phyloP scores from a whole-genome alignment of 2,113 vertebrate genomes.

The Steatornis caripensis region DNA sequence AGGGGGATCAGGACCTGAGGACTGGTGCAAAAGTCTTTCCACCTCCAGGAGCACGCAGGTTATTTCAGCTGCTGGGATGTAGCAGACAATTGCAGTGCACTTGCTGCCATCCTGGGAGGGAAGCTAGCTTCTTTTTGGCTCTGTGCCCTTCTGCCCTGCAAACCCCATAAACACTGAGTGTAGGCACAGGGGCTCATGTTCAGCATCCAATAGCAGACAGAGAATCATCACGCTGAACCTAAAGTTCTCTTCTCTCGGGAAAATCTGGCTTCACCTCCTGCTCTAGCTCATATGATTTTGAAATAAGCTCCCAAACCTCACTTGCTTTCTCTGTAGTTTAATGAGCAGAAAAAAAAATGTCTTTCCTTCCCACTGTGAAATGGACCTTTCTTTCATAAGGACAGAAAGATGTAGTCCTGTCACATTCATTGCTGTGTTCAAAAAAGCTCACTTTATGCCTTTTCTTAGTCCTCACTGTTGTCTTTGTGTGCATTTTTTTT shows the following conservation, averaged over 20 bases:
- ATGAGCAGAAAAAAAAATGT: background rate
- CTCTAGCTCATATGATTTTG: background rate
- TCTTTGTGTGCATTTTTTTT: background rate
- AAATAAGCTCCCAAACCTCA: background rate
- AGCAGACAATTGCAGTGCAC: background rate
- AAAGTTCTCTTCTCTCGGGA: background rate
- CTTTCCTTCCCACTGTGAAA: background rate
- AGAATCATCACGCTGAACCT: background rate
- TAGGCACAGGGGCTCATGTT: background rate
- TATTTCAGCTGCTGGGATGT: background rate
- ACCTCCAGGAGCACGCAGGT: rapidly evolving
- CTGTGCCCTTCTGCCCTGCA: background rate
- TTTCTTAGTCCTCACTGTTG: background rate
- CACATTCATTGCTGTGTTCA: background rate
- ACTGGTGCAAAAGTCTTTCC: background rate
- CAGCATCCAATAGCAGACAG: rapidly evolving
- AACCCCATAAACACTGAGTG: rapidly evolving
- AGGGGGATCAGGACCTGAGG: background rate
- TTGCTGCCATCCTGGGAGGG: background rate
- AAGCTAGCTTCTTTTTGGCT: background rate
- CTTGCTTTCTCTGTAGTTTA: background rate
- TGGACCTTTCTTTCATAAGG: background rate
- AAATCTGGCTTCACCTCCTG: background rate
- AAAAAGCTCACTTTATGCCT: background rate
- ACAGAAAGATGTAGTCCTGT: background rate